Conservation (phyloP, 2,888 invertebrate species). For the Phalera bucephala region DNA sequence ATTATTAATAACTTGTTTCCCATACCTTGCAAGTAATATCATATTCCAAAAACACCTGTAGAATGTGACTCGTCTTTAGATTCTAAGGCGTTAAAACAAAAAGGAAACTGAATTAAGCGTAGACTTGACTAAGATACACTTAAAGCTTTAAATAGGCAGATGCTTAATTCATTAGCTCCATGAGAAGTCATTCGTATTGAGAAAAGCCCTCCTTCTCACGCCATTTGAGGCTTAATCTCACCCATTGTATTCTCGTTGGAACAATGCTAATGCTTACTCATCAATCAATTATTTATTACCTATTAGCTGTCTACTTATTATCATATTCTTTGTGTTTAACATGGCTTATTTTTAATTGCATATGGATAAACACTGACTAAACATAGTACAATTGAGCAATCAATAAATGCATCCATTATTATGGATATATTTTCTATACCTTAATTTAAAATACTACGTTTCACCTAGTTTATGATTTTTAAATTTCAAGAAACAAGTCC, state of each 20-base stretch:
- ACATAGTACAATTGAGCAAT: too few species aligned
- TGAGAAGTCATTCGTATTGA: conserved; percentile 17
- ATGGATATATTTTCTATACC: not conserved
- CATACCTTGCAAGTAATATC: too few species aligned
- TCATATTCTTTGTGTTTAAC: conserved; percentile 31
- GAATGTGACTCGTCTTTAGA: too few species aligned
- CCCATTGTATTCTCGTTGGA: conserved; percentile 32
- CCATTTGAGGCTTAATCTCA: conserved; percentile 33
- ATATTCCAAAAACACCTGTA: too few species aligned
- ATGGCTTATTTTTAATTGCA: conserved; percentile 9
- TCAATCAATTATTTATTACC: conserved; percentile 42
- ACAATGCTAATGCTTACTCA: conserved; percentile 41
- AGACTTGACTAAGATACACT: not conserved
- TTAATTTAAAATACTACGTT: too few species aligned
- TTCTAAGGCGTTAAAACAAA: too few species aligned
- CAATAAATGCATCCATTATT: not conserved
- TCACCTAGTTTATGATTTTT: too few species aligned
- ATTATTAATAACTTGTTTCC: too few species aligned
- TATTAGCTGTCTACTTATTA: conserved; percentile 35
- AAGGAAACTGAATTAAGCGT: too few species aligned
- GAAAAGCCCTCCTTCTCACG: conserved; percentile 33
- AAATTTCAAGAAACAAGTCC: too few species aligned
- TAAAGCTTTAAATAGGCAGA: conserved; percentile 7
- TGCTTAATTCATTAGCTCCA: conserved; percentile 16
- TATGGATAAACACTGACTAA: not conserved